Conservation (phyloP, 2,113 vertebrate species). For the Tachuris rubrigastra region DNA sequence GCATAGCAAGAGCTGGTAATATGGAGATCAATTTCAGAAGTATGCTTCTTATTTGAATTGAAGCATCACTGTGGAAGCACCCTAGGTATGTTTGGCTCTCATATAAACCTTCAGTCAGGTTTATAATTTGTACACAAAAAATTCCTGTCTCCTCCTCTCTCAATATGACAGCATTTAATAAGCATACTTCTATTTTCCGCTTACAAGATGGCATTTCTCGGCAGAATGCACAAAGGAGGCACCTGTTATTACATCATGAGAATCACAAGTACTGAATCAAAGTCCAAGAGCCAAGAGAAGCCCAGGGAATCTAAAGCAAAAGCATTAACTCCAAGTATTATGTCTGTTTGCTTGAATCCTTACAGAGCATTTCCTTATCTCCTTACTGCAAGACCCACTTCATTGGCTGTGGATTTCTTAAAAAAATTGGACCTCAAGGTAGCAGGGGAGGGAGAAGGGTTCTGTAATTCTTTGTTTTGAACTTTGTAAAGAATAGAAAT, state of each 20-base stretch:
- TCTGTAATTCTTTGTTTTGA: background rate
- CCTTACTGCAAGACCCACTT: background rate
- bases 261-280: conserved; percentile 17
- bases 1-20: background rate
- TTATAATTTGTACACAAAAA: background rate
- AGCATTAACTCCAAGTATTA: background rate
- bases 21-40: background rate
- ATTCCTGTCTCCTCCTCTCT: background rate
- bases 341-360: background rate
- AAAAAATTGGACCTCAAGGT: background rate
- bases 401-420: background rate
- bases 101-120: background rate
- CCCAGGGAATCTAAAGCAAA: background rate
- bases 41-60: background rate
- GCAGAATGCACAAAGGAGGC: background rate
- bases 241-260: conserved; percentile 18
- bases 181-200: background rate
- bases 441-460: background rate
- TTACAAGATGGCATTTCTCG: conserved; percentile 1
- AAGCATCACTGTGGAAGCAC: background rate
- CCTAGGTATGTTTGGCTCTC: background rate
- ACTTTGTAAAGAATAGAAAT: background rate
- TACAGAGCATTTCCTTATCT: background rate
- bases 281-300: background rate
- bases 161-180: background rate